Conservation (phyloP, 2,888 invertebrate genomes). For the Bursaphelenchus okinawaensis region DNA sequence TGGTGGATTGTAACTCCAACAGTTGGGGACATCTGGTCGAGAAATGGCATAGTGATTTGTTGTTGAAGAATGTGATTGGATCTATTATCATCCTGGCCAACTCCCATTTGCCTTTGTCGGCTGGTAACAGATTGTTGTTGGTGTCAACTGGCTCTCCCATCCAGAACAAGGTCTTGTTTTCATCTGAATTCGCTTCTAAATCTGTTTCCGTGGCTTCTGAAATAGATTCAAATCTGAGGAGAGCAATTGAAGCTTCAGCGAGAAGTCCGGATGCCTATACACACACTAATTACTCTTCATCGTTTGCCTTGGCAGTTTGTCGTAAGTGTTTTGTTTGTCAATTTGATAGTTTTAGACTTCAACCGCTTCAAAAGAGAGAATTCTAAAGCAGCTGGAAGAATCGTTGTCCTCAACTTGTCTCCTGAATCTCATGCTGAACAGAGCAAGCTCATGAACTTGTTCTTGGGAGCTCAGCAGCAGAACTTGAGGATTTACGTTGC, state of each 20-base stretch:
- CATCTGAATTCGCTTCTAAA: slow-evolving; percentile 9
- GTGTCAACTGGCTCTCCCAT: slow-evolving; percentile 20
- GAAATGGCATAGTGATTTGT: not conserved
- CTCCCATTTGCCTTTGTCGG: slow-evolving; percentile 23
- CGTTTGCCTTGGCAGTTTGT: slow-evolving; percentile 9
- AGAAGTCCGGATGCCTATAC: not conserved
- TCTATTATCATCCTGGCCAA: slow-evolving; percentile 26
- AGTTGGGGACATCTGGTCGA: slow-evolving; percentile 24
- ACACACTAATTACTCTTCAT: slow-evolving; percentile 3
- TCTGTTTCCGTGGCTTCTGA: not conserved
- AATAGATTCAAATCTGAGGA: not conserved
- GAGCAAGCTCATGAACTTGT: slow-evolving; percentile 96
- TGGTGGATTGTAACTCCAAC: slow-evolving; percentile 28
- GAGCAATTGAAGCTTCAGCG: not conserved
- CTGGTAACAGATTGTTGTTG: slow-evolving; percentile 22
- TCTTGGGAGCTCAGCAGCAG: slow-evolving; percentile 85
- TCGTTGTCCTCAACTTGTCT: slow-evolving; percentile 72
- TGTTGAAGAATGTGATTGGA: slow-evolving; percentile 18
- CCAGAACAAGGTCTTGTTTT: slow-evolving; percentile 23
- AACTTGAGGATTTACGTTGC: slow-evolving; percentile 57
- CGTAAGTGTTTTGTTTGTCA: slow-evolving; percentile 13
- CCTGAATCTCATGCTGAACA: slow-evolving; percentile 87
- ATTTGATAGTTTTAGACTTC: slow-evolving; percentile 11
- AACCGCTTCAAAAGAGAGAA: slow-evolving; percentile 18
- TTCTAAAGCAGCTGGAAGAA: slow-evolving; percentile 14